A percentile compares a stretch with the other conserved stretches of the same genome.
These are phyloP conservation scores for Eidolon dupreanum DNA, from an alignment of 2,797 vertebrate genomes.

Conservation along the genomic window DNA sequence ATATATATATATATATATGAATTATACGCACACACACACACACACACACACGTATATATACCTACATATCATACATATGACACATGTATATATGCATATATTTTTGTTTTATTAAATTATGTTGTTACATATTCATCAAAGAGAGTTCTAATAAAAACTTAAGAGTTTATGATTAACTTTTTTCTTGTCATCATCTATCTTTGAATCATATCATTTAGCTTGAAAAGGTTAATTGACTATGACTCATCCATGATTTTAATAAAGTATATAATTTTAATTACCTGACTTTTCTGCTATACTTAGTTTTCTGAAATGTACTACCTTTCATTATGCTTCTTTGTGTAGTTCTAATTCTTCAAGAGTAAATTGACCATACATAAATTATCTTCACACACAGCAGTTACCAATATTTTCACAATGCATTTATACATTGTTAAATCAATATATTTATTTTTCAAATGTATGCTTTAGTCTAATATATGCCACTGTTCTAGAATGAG, in stretches of 20 bases:
- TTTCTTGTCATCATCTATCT: background rate
- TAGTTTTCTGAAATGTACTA: background rate
- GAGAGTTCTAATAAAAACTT: background rate
- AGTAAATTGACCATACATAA: background rate
- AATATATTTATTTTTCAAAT: background rate
- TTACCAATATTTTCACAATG: background rate
- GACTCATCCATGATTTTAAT: constrained; percentile 25
- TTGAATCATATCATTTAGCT: constrained; percentile 37
- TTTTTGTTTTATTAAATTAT: background rate
- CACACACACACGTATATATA: background rate
- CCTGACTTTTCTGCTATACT: background rate
- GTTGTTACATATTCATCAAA: background rate
- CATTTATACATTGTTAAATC: background rate
- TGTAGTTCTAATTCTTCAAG: background rate
- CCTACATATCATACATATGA: background rate
- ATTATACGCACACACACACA: background rate
- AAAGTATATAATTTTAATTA: constrained; percentile 36
- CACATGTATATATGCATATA: too few relatives aligned
- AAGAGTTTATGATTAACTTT: constrained; percentile 15
- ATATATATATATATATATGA: background rate
- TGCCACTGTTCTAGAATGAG: background rate
- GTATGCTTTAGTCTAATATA: background rate
- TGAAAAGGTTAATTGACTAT: constrained; percentile 49
- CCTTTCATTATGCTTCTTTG: background rate
- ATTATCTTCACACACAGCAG: background rate